Conservation (phyloP, 1,140 invertebrate species). For the Leptonema lineaticorne region DNA sequence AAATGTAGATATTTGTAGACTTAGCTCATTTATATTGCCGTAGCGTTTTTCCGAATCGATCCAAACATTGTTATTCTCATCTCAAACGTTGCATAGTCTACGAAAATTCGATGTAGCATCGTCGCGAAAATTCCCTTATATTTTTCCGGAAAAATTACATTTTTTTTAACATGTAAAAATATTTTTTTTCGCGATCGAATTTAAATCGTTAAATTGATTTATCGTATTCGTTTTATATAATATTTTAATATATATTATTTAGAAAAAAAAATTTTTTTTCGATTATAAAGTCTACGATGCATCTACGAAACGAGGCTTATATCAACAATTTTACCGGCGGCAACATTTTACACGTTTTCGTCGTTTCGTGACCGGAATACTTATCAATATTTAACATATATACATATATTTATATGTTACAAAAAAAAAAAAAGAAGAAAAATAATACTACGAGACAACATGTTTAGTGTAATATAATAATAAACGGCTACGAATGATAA, state of each 20-base stretch:
- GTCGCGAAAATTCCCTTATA: background rate
- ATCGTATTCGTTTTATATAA: too few species aligned
- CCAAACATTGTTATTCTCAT: constrained; percentile 25
- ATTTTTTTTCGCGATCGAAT: background rate
- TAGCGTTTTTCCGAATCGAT: constrained; percentile 17
- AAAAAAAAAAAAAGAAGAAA: too few species aligned
- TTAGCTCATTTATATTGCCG: constrained; percentile 23
- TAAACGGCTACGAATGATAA: too few species aligned
- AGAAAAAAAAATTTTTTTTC: too few species aligned
- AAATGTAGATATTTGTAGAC: background rate
- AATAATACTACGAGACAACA: too few species aligned
- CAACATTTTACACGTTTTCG: constrained; percentile 30
- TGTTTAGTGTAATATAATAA: too few species aligned
- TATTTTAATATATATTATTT: too few species aligned
- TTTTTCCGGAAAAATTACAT: background rate
- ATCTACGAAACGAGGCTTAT: too few species aligned
- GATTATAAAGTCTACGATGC: too few species aligned
- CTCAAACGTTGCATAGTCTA: constrained; percentile 18
- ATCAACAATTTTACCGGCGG: constrained; percentile 30
- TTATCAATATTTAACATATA: too few species aligned
- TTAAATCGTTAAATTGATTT: too few species aligned
- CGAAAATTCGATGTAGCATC: constrained; percentile 23
- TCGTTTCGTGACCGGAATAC: constrained; percentile 20
- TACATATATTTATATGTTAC: too few species aligned
- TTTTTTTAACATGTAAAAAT: background rate